Conservation (phyloP, 2,797 vertebrate genomes). For the Platyrinchus mystaceus region DNA sequence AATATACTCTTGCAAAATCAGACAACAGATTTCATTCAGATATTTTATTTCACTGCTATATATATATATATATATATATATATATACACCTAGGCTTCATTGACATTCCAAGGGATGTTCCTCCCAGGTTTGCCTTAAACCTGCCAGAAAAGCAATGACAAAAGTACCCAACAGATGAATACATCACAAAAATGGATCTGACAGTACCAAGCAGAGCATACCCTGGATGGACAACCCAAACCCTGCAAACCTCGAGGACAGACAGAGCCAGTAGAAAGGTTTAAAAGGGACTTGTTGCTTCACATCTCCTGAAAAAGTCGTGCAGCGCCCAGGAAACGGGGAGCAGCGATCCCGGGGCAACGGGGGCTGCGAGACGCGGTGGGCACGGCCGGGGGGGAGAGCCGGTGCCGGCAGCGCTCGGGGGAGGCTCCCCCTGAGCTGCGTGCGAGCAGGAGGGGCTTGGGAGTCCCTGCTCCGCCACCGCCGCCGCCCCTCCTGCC, state of each 20-base stretch:
- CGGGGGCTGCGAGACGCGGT: background rate
- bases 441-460: too few species aligned
- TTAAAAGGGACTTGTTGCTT: background rate
- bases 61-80: too few species aligned
- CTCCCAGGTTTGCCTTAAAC: background rate
- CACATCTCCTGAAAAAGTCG: background rate
- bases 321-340: accelerated
- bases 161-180: background rate
- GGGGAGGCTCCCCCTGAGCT: too few species aligned
- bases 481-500: too few species aligned
- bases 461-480: too few species aligned
- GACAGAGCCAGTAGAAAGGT: background rate
- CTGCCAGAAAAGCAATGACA: background rate
- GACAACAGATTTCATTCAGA: background rate
- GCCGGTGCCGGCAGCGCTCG: background rate
- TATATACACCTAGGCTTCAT: background rate
- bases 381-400: background rate
- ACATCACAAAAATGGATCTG: accelerated
- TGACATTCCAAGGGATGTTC: background rate
- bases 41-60: background rate
- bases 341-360: background rate
- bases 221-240: background rate
- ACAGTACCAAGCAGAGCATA: accelerated
- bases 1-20: background rate
- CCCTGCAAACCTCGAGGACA: background rate